Evolutionary conservation across 2,797 vertebrate genomes (phyloP).

Genomic region (Gambusia yucatana): DNA sequence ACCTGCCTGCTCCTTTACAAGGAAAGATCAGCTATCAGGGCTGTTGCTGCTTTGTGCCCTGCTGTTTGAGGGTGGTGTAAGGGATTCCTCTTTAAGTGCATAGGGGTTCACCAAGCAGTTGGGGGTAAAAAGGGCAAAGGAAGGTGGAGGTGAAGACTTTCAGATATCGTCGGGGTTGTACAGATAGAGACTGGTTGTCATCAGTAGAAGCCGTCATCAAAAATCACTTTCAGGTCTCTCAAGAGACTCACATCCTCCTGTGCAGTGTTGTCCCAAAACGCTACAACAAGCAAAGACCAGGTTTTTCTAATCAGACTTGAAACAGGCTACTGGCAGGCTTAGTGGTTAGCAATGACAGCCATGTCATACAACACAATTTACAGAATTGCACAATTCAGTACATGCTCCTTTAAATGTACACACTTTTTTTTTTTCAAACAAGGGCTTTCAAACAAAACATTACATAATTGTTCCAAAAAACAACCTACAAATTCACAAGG

Average conservation of each 20-base stretch:
- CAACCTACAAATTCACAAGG: constrained; percentile 35
- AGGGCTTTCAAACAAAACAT: constrained; percentile 52
- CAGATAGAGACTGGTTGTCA: constrained; percentile 63
- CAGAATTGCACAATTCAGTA: constrained; percentile 63
- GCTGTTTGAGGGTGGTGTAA: constrained; percentile 81
- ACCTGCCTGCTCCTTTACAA: constrained; percentile 79
- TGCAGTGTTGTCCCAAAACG: constrained; percentile 63
- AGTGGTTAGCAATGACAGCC: constrained; percentile 58
- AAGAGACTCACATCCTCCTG: constrained; percentile 61
- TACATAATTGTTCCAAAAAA: constrained; percentile 41
- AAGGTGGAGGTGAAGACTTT: constrained; percentile 39
- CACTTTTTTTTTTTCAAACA: constrained; percentile 4
- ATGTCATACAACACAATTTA: constrained; percentile 66
- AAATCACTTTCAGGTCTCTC: constrained; percentile 64
- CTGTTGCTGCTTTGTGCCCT: constrained; percentile 79
- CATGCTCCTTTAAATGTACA: constrained; percentile 49
- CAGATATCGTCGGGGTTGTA: constrained; percentile 46
- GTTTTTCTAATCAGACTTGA: constrained; percentile 73
- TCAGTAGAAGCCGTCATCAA: constrained; percentile 77
- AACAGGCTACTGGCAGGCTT: constrained; percentile 53
- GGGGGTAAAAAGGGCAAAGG: constrained; percentile 59
- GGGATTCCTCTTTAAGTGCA: constrained; percentile 81
- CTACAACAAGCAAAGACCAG: constrained; percentile 45
- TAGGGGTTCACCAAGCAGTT: constrained; percentile 77
- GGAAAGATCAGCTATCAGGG: constrained; percentile 72